A percentile compares a stretch with the other conserved stretches of the same genome.
phyloP scores from a whole-genome alignment of 2,113 vertebrate genomes.

The Cyprinodon brontotheroides region DNA sequence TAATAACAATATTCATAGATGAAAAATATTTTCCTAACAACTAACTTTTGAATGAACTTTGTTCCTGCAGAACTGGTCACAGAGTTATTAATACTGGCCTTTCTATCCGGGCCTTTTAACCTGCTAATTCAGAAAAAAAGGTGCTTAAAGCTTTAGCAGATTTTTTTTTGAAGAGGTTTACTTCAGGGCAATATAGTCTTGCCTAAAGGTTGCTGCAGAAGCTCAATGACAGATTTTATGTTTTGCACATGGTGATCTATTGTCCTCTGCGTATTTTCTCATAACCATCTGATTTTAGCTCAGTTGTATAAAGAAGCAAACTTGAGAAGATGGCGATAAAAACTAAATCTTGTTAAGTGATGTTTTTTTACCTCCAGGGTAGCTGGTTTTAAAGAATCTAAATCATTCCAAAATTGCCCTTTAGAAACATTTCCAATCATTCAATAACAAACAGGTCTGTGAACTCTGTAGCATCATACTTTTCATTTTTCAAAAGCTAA shows the following conservation, averaged over 20 bases:
- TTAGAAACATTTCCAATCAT: conserved; percentile 32
- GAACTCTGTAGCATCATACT: conserved; percentile 59
- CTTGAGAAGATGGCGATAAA: conserved; percentile 40
- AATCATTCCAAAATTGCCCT: conserved; percentile 39
- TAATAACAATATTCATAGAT: too few species aligned
- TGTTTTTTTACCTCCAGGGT: conserved; percentile 32
- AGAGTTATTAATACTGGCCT: not conserved
- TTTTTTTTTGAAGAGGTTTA: not conserved
- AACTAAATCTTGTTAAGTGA: conserved; percentile 19
- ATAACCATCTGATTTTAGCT: conserved; percentile 52
- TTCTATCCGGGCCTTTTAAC: not conserved
- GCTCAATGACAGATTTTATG: not conserved
- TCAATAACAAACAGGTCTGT: conserved; percentile 44
- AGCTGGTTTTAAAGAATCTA: conserved; percentile 31
- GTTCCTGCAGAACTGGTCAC: not conserved
- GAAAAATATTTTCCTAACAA: not conserved
- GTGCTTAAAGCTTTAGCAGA: not conserved
- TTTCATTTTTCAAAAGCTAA: conserved; percentile 56
- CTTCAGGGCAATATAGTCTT: not conserved
- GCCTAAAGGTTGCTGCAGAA: not conserved
- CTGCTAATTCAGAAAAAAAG: not conserved
- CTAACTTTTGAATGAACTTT: not conserved
- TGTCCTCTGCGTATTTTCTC: conserved; percentile 20
- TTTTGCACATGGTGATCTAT: conserved; percentile 31
- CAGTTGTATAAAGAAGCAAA: not conserved